Evolutionary conservation across 2,797 vertebrate species (phyloP).

Genomic region (Cirrhinus molitorella): DNA sequence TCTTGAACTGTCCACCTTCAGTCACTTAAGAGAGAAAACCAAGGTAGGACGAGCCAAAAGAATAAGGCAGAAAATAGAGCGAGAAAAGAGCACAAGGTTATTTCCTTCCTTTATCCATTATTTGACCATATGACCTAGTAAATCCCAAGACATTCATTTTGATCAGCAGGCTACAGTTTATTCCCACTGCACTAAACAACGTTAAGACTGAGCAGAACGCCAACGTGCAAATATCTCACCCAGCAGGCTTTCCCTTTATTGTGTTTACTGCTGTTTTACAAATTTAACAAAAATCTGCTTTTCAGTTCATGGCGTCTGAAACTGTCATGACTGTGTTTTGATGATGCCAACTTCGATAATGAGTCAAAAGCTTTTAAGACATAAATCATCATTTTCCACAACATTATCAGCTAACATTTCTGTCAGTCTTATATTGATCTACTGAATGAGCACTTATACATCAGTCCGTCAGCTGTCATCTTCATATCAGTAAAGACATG

Average conservation of each 20-base stretch:
- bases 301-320: not conserved
- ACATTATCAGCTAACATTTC: constrained; percentile 25
- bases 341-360: constrained; percentile 22
- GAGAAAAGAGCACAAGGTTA: constrained; percentile 40
- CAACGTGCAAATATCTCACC: not conserved
- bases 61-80: constrained; percentile 10
- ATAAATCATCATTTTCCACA: constrained; percentile 26
- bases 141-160: constrained; percentile 38
- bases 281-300: not conserved
- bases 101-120: constrained; percentile 28
- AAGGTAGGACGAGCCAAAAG: constrained; percentile 8
- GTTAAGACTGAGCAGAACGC: constrained; percentile 13
- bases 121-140: constrained; percentile 34
- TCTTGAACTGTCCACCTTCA: not conserved
- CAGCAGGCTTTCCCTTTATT: not conserved
- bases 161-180: constrained; percentile 40
- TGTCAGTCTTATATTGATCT: constrained; percentile 9
- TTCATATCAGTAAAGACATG: not conserved
- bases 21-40: constrained; percentile 8
- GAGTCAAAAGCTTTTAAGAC: not conserved
- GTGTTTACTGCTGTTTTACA: constrained; percentile 26
- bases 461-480: constrained; percentile 35
- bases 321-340: not conserved
- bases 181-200: constrained; percentile 26
- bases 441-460: constrained; percentile 2